phyloP scores from a whole-genome alignment of 2,113 vertebrate genomes.

The Nestor notabilis region DNA sequence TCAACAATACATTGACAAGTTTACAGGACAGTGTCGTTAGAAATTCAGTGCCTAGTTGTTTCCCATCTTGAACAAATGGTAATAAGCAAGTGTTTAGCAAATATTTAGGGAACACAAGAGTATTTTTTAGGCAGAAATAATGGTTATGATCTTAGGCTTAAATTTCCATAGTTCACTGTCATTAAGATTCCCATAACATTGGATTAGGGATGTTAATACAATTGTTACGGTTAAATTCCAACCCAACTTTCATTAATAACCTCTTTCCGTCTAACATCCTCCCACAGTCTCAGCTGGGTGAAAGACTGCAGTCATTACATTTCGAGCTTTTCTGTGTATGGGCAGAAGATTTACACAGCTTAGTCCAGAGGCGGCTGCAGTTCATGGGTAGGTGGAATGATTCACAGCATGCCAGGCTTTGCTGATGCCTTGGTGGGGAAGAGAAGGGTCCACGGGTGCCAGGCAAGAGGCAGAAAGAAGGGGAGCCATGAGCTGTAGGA shows the following conservation, averaged over 20 bases:
- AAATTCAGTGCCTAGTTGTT: neutral
- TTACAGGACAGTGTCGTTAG: neutral
- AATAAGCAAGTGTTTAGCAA: neutral
- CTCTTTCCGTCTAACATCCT: neutral
- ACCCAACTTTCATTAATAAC: neutral
- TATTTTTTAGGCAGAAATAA: neutral
- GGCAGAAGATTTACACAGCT: neutral
- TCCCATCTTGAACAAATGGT: neutral
- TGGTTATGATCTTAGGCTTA: neutral
- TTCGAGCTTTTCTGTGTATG: neutral
- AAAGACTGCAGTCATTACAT: neutral
- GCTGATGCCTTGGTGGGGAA: accelerated
- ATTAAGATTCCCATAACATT: neutral
- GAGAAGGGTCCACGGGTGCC: neutral
- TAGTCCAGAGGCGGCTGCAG: neutral
- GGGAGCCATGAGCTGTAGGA: neutral
- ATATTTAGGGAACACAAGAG: neutral
- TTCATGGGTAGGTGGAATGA: neutral
- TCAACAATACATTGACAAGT: neutral
- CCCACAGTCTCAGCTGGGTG: neutral
- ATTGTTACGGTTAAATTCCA: neutral
- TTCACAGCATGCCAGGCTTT: neutral
- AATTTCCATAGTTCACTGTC: neutral
- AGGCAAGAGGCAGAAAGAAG: neutral
- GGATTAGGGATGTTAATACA: neutral